Evolutionary conservation across 2,113 vertebrate genomes (phyloP), one percentile per base, ranked within the genome.

Genomic region (Callipepla squamata): DNA sequence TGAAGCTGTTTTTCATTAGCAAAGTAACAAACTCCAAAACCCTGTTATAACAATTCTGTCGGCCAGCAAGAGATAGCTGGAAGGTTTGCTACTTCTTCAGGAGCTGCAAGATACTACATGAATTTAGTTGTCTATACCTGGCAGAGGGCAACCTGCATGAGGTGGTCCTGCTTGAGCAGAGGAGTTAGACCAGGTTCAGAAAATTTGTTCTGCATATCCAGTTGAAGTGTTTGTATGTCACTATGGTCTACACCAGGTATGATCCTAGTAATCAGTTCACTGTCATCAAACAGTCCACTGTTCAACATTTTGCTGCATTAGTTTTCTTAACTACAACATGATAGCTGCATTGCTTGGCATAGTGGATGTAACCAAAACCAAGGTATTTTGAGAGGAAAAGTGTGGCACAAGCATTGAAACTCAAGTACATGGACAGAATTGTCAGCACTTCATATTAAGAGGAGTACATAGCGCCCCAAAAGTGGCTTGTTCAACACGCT

Each of bases 201-300:
- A n/a, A 59, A 44, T 88, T 84, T 78, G 4, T 45, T 70, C 38
- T 66, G 8, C 4, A 19, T 19, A 7, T 34, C 10, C 44, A 80
- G 18, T 16, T 12, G 4, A 3, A 77, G 16, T 1, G 7, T 55
- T 42, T 28, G 3, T 0, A 21, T 34, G 21, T 50, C 9, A 1
- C 63, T 20, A 26, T 2, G 20, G 44, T 36, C 59, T 45, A 7
- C 30, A 23, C 5, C 18, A 30, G 25, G 25, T 51, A 32, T 32
- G 30, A 55, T 55, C 53, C 53, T 55, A 30, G 28, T 17, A 32
- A 55, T 25, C 30, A 55, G 53, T 11, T 55, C 15, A 28, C 30
- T 12, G 9, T 30, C 28, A 55, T 8, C 9, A 30, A 55, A 55
- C 28, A 19, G 28, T 55, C 30, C 53, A 55, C 53, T 55, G 53